phyloP scores from a whole-genome alignment of 2,113 vertebrate species.

The Mola mola region DNA sequence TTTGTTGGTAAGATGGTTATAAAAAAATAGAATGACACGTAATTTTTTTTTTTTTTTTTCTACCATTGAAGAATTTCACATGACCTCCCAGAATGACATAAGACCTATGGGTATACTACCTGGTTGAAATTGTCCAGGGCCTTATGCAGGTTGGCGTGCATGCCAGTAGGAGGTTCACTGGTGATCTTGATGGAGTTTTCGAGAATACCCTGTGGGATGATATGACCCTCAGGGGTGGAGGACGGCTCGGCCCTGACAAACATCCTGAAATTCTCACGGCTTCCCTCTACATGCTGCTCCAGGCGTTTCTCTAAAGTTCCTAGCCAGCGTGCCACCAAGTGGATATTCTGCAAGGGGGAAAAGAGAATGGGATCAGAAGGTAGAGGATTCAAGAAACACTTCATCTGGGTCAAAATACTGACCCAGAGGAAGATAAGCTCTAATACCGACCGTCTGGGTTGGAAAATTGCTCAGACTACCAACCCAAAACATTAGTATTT shows the following conservation, averaged over 20 bases:
- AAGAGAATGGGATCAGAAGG: not conserved
- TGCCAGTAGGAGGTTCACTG: slow-evolving; percentile 89
- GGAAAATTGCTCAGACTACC: not conserved
- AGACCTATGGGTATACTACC: slow-evolving; percentile 73
- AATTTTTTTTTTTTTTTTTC: no score
- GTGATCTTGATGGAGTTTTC: slow-evolving; percentile 96
- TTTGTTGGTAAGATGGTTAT: no score
- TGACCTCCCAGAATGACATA: no score
- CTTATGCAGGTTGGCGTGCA: slow-evolving; percentile 94
- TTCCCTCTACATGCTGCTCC: slow-evolving; percentile 84
- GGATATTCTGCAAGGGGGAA: slow-evolving; percentile 88
- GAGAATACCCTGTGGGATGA: slow-evolving; percentile 95
- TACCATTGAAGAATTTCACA: no score
- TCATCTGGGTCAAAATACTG: no score
- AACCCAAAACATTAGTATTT: not conserved
- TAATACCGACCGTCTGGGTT: no score
- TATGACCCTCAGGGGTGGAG: slow-evolving; percentile 83
- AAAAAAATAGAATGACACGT: no score
- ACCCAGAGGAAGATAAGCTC: no score
- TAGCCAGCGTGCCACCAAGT: slow-evolving; percentile 94
- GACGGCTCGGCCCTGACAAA: slow-evolving; percentile 94
- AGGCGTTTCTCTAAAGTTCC: slow-evolving; percentile 90
- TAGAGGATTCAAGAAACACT: not conserved
- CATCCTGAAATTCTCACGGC: slow-evolving; percentile 86
- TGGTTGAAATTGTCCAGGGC: slow-evolving; percentile 96